phyloP scores from a whole-genome alignment of 2,113 vertebrate species.

The Phainopepla nitens region DNA sequence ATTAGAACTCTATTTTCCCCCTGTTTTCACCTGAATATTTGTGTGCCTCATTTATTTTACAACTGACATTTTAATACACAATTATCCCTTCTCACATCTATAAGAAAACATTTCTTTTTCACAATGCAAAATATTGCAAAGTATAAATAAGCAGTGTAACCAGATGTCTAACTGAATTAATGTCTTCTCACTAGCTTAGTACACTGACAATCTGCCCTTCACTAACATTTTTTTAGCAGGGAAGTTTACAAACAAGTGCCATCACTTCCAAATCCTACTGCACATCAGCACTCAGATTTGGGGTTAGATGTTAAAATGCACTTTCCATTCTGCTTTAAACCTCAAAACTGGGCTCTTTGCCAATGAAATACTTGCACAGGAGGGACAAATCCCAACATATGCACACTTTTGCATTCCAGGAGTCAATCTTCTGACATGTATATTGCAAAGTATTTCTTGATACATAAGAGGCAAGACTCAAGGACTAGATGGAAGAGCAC shows the following conservation, averaged over 20 bases:
- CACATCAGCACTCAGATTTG: not conserved
- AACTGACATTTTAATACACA: not conserved
- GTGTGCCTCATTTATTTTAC: not conserved
- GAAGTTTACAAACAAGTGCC: not conserved
- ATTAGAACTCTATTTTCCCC: not conserved
- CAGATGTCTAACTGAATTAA: not conserved
- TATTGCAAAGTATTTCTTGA: not conserved
- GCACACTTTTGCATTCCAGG: not conserved
- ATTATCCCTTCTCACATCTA: not conserved
- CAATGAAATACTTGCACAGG: not conserved
- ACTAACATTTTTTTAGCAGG: not conserved
- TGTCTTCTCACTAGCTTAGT: not conserved
- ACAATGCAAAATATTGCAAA: not conserved
- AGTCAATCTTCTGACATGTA: not conserved
- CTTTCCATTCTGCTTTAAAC: not conserved
- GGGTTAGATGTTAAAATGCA: not conserved
- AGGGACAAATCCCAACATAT: not conserved
- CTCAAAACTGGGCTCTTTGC: not conserved
- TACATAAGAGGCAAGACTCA: not conserved
- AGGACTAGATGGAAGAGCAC: not conserved
- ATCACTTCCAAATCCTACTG: not conserved
- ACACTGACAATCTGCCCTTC: not conserved
- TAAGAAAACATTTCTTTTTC: not conserved
- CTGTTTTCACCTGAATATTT: not conserved
- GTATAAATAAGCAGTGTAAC: not conserved